Evolutionary conservation across 2,888 invertebrate species (phyloP), one percentile per base, ranked within the genome.

Genomic region (Ceramica pisi): DNA sequence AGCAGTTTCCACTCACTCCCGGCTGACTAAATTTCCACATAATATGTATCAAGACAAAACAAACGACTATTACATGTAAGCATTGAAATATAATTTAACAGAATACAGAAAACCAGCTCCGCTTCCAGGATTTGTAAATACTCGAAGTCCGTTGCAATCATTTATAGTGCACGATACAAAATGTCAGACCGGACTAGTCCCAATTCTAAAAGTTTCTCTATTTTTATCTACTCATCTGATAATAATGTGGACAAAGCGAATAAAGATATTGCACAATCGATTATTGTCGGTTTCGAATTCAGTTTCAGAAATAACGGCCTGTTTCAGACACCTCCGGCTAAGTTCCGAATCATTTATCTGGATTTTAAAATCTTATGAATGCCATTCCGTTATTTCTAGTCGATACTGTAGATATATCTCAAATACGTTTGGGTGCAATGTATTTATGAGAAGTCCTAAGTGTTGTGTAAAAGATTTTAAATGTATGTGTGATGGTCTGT

Each of bases 111-210:
- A 50, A 23, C 51, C 21, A 38, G 23, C 21, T 60, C 48, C 51
- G 19, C 57, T 51, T 26, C 9, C 19, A n/a, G 21, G 38, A 55
- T 50, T 59, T 50, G 57, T 48, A 65, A 71, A 62, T 55, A 66
- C 59, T 48, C 31, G 21, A 51, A 64, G 10, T 57, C 48, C 16
- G 31, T 23, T 65, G 48, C 53, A 71, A 78, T 67, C 62, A 51
- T 59, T 59, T 59, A 55, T 51, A 70, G 64, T 51, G 62, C 51
- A 55, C 44, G 5, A 50, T 59, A 60, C n/a, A 60, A 67, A 44
- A 51, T 57, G 12, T 44, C 46, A 26, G 21, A 23, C 38, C 48
- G 14, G 10, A 51, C 50, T 21, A 63, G 50, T 67, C 38, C 19
- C n/a, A 60, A 64, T 51, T 56, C 19, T 21, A 67, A 64, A 56